Evolutionary conservation across 1,140 invertebrate species (phyloP), one percentile per base, ranked within the genome.

Genomic region (Pogonomyrmex barbatus): DNA sequence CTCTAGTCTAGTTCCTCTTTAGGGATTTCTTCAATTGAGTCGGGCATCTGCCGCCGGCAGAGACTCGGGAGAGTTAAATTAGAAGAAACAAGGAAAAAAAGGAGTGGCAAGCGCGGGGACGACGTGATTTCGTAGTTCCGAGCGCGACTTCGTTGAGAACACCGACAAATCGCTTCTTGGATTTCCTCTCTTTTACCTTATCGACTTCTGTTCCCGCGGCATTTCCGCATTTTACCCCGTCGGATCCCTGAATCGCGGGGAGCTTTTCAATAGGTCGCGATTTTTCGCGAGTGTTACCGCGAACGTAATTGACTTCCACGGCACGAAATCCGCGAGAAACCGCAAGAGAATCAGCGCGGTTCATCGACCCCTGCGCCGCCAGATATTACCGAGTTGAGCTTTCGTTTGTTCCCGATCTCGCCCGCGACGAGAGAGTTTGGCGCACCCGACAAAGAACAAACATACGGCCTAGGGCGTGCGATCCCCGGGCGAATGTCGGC

Each of bases 11-110:
- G 83, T 79, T 54, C 42, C 67, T 68, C 78, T 85, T 78, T 63
- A 52, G 82, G 82, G 82, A 85, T 85, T 85, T 85, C 82, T 85
- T 76, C 70, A 79, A 85, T 85, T 79, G 82, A 67, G 70, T 85
- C 73, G 73, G 62, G 60, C 58, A 79, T 78, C 82, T 85, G 82
- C 75, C 71, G 73, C 47, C 58, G 82, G 82, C 73, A 78, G 73
- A 52, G 71, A 78, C 79, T 78, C 75, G n/a, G 9, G 62, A 36
- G 82, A 85, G 82, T 76, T 85, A 85, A 85, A 85, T 85, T 85
- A 85, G 75, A 78, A 85, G 73, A 85, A 79, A 76, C 82, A 60
- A 50, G 70, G 17, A 47, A 84, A 60, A 82, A 58, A 42, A 47
- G 30, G 42, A 68, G 52, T 24, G 42, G 45, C 33, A 9, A 50